Conservation (phyloP, 2,888 invertebrate genomes). For the Lasius platythorax region DNA sequence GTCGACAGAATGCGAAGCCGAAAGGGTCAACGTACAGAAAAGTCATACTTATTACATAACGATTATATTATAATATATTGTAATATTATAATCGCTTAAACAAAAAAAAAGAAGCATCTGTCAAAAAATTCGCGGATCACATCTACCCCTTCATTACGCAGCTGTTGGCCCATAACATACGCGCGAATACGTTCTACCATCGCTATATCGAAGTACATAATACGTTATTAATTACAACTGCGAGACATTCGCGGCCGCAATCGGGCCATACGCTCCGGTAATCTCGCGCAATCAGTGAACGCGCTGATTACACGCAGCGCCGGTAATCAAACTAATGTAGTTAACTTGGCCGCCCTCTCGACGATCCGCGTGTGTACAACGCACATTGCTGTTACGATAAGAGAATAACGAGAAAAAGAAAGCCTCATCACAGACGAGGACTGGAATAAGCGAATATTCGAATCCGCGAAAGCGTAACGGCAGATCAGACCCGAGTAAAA, state of each 20-base stretch:
- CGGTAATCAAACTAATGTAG: background rate
- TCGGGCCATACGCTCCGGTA: background rate
- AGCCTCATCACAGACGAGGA: background rate
- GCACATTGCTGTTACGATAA: background rate
- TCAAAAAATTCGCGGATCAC: background rate
- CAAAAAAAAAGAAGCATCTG: background rate
- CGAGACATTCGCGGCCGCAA: constrained; percentile 13
- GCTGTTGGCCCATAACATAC: background rate
- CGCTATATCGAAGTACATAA: background rate
- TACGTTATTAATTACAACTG: constrained; percentile 26
- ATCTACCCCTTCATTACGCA: background rate
- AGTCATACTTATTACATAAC: background rate
- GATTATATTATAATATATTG: background rate
- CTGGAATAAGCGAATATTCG: constrained; percentile 10
- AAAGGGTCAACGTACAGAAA: constrained; percentile 16
- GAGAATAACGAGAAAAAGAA: background rate
- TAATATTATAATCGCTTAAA: background rate
- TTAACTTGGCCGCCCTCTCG: background rate
- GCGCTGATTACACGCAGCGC: constrained; percentile 18
- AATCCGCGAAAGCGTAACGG: background rate
- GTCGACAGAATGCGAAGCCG: background rate
- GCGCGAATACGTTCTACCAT: background rate
- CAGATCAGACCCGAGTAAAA: constrained; percentile 11
- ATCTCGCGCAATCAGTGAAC: constrained; percentile 25
- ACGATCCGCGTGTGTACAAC: background rate